Percentiles rank a stretch among this genome's conserved stretches.
These are phyloP conservation scores for Danaus plexippus DNA, from an alignment of 1,140 invertebrate species.

Conservation along the genomic window DNA sequence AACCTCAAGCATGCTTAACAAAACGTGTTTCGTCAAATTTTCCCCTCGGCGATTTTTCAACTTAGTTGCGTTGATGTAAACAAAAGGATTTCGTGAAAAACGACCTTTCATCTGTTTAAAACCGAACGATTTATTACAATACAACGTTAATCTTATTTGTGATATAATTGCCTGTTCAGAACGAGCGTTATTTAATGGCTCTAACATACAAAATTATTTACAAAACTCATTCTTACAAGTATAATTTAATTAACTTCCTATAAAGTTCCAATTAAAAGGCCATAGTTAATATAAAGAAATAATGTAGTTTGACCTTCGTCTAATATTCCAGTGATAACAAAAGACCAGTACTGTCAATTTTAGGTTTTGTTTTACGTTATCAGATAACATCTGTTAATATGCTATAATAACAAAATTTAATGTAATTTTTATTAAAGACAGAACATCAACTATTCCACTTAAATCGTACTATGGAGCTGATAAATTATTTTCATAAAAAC, in stretches of 20 bases:
- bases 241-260: too few species aligned
- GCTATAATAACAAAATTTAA: too few species aligned
- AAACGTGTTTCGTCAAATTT: conserved; percentile 21
- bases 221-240: too few species aligned
- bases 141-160: conserved; percentile 13
- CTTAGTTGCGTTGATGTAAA: conserved; percentile 34
- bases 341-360: too few species aligned
- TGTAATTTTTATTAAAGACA: conserved; percentile 3
- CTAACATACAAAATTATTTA: too few species aligned
- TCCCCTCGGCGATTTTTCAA: conserved; percentile 26
- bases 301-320: too few species aligned
- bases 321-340: too few species aligned
- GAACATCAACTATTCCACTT: conserved; percentile 12
- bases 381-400: too few species aligned
- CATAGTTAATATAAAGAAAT: too few species aligned
- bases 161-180: conserved; percentile 9
- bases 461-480: conserved; percentile 4
- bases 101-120: conserved; percentile 37
- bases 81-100: conserved; percentile 36
- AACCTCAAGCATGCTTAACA: neutral
- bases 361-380: too few species aligned
- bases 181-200: too few species aligned
- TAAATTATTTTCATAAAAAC: conserved; percentile 26
- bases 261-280: too few species aligned
- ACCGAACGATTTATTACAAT: conserved; percentile 35